Conservation (phyloP, 2,888 invertebrate species). For the Aproaerema taeniolella region DNA sequence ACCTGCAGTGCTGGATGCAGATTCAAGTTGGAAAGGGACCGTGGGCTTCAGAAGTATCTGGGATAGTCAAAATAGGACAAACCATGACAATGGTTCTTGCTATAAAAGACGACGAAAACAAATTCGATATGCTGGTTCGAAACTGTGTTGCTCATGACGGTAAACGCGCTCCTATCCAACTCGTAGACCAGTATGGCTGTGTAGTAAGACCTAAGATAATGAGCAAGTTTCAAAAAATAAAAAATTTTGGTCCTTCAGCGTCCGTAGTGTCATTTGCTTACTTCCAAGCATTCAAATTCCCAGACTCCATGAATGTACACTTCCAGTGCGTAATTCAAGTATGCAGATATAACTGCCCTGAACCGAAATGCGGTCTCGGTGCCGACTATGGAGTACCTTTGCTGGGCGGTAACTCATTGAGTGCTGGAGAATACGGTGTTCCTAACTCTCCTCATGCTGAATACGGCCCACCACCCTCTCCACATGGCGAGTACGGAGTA, state of each 20-base stretch:
- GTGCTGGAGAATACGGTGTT: conserved; percentile 81
- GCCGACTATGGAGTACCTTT: conserved; percentile 83
- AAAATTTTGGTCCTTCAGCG: conserved; percentile 96
- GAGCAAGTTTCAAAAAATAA: conserved; percentile 97
- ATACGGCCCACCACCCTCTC: conserved; percentile 82
- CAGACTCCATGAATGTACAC: conserved; percentile 97
- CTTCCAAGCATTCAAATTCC: conserved; percentile 98
- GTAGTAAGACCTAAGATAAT: conserved; percentile 96
- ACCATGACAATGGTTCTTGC: conserved; percentile 98
- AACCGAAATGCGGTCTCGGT: conserved; percentile 89
- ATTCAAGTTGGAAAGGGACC: conserved; percentile 97
- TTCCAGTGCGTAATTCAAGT: conserved; percentile 98
- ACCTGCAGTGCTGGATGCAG: conserved; percentile 98
- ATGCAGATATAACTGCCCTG: conserved; percentile 94
- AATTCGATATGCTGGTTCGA: conserved; percentile 96
- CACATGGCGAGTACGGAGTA: conserved; percentile 82
- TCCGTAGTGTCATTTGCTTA: conserved; percentile 96
- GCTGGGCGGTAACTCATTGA: conserved; percentile 78
- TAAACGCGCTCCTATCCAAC: conserved; percentile 93
- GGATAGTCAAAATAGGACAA: conserved; percentile 96
- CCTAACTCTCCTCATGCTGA: conserved; percentile 77
- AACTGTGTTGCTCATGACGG: conserved; percentile 97
- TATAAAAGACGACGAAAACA: conserved; percentile 96
- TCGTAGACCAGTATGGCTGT: conserved; percentile 95
- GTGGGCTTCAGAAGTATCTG: conserved; percentile 97